Conservation (phyloP, 37 sponge, comb jelly and placozoan species). For the Beroe ovata region DNA sequence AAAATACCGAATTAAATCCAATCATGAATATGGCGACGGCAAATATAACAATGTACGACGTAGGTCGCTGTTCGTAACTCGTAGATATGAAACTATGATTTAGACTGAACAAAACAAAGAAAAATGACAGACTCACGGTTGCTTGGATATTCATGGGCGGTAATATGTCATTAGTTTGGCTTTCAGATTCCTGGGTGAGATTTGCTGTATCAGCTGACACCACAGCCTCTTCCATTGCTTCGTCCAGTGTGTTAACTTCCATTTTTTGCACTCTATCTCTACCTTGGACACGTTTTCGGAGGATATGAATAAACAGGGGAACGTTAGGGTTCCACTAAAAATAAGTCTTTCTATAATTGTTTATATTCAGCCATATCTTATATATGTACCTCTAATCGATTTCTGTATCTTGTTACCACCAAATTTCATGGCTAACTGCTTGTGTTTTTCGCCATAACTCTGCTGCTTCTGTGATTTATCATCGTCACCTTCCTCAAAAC, state of each 20-base stretch:
- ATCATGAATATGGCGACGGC: no score
- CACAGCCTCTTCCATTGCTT: constrained; percentile 56
- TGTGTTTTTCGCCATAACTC: constrained; percentile 26
- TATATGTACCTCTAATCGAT: constrained; percentile 8
- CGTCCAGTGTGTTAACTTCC: constrained; percentile 35
- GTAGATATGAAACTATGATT: no score
- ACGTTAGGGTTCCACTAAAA: no score
- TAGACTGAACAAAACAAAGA: no score
- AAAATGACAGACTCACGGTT: constrained; percentile 22
- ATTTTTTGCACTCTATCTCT: constrained; percentile 31
- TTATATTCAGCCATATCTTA: no score
- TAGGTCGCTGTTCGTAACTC: no score
- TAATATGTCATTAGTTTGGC: background rate
- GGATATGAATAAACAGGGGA: no score
- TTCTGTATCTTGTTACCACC: constrained; percentile 32
- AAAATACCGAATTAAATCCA: no score
- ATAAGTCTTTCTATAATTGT: no score
- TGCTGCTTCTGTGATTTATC: background rate
- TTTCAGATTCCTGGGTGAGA: constrained; percentile 13
- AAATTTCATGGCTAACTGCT: constrained; percentile 33
- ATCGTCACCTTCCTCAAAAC: background rate
- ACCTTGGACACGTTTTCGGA: no score
- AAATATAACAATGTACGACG: no score
- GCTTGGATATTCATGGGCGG: constrained; percentile 40
- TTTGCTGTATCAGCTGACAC: constrained; percentile 20